Conservation (phyloP, 2,888 invertebrate species). For the Germaria angustata region DNA sequence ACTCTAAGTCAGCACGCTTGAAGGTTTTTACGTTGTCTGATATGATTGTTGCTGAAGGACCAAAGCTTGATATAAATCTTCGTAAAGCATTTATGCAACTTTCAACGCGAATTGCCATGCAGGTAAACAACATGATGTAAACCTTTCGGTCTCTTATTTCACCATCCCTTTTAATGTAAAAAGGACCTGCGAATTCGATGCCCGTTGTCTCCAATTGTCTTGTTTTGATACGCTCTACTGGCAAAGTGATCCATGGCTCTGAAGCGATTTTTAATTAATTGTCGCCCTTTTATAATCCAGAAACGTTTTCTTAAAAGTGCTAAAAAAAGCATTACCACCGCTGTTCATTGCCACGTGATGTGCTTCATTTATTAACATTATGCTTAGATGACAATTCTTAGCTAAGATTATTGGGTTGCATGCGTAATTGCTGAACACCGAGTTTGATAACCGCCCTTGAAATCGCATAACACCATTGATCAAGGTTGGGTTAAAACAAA, state of each 20-base stretch:
- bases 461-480: conserved; percentile 24
- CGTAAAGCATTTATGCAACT: conserved; percentile 62
- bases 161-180: conserved; percentile 28
- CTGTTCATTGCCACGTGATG: conserved; percentile 53
- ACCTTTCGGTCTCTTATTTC: conserved; percentile 4
- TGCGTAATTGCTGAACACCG: conserved; percentile 22
- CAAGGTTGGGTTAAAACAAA: conserved; percentile 51
- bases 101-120: conserved; percentile 56
- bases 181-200: conserved; percentile 59
- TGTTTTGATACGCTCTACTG: conserved; percentile 48
- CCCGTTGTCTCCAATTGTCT: conserved; percentile 61
- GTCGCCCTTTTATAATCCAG: conserved; percentile 61
- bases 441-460: conserved; percentile 25
- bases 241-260: conserved; percentile 55
- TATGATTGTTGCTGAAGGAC: conserved; percentile 42
- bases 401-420: conserved; percentile 57
- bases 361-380: conserved; percentile 47
- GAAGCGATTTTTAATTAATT: conserved; percentile 55
- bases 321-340: conserved; percentile 53
- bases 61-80: conserved; percentile 52
- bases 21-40: conserved; percentile 61
- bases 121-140: conserved; percentile 55
- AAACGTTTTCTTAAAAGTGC: conserved; percentile 45
- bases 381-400: conserved; percentile 51
- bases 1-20: conserved; percentile 51